These are phyloP conservation scores for Lumbricus terrestris DNA, from an alignment of 2,888 invertebrate genomes.

Conservation along the genomic window DNA sequence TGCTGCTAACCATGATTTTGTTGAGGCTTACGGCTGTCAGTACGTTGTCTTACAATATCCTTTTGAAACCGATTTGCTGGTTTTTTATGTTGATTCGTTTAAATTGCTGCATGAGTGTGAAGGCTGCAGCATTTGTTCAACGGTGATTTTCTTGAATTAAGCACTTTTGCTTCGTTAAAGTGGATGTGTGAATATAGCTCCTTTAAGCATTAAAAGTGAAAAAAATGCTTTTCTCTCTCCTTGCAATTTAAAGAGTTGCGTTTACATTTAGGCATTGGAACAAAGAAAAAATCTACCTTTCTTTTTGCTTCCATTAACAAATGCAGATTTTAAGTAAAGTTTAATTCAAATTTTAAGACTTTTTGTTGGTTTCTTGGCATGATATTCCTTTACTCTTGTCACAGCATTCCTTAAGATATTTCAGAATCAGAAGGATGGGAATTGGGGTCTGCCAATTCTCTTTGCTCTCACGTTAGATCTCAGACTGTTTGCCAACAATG, in stretches of 20 bases:
- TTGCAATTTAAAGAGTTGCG: too few relatives aligned
- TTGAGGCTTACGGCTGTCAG: slow-evolving; percentile 75
- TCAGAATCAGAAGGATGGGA: slow-evolving; percentile 86
- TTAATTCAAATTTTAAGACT: too few relatives aligned
- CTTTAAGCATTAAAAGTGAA: too few relatives aligned
- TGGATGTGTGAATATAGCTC: too few relatives aligned
- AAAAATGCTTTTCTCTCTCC: too few relatives aligned
- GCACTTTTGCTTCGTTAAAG: background rate
- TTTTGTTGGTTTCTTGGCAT: background rate
- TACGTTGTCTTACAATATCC: slow-evolving; percentile 71
- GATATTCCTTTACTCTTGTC: background rate
- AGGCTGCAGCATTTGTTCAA: background rate
- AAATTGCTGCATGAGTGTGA: background rate
- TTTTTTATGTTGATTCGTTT: background rate
- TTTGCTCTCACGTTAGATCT: slow-evolving; percentile 85
- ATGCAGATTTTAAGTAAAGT: too few relatives aligned
- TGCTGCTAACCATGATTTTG: slow-evolving; percentile 62
- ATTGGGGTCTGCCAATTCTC: slow-evolving; percentile 95
- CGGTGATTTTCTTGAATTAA: background rate
- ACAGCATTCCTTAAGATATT: slow-evolving; percentile 75
- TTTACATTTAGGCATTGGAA: too few relatives aligned
- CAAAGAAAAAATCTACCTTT: too few relatives aligned
- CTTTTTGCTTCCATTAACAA: too few relatives aligned
- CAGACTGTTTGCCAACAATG: slow-evolving; percentile 67
- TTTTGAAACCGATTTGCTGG: slow-evolving; percentile 43